Percentiles rank a stretch among this genome's conserved stretches.
These are phyloP conservation scores for Bergia sp. DNA, from an alignment of 92 coral and sea anemone genomes.

Conservation along the genomic window DNA sequence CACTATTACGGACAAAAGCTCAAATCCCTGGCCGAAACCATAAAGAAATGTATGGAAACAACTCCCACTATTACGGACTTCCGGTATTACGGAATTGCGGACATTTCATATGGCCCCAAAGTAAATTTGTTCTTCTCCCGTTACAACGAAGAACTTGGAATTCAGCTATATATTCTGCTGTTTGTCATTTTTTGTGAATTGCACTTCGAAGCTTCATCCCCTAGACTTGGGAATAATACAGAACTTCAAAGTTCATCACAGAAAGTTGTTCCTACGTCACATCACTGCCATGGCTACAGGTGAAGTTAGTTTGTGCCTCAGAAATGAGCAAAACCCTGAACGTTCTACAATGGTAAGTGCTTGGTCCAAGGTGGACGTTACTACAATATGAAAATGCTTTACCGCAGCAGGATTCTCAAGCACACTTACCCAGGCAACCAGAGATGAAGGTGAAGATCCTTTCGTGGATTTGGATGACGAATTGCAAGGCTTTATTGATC, in stretches of 20 bases:
- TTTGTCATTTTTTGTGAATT: constrained; percentile 42
- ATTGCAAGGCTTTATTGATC: constrained; percentile 24
- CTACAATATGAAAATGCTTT: constrained; percentile 48
- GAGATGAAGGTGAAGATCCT: constrained; percentile 35
- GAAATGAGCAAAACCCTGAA: constrained; percentile 51
- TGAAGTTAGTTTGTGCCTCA: constrained; percentile 33
- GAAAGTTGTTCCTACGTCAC: constrained; percentile 44
- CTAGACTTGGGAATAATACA: constrained; percentile 62
- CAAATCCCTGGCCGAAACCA: no score
- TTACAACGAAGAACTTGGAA: no score
- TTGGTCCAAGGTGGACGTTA: constrained; percentile 48
- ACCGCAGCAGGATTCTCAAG: constrained; percentile 55
- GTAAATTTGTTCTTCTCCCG: no score
- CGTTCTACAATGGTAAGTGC: constrained; percentile 49
- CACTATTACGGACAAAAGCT: no score
- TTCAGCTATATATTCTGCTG: no score
- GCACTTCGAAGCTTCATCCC: constrained; percentile 56
- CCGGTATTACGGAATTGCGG: no score
- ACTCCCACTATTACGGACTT: no score
- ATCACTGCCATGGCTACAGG: constrained; percentile 48
- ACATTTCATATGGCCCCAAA: no score
- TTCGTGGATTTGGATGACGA: constrained; percentile 53
- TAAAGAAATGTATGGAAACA: no score
- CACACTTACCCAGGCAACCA: constrained; percentile 20
- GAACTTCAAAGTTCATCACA: constrained; percentile 61